Evolutionary conservation across 2,888 invertebrate genomes (phyloP), one percentile per base, ranked within the genome.

Genomic region (Cotesia congregata): DNA sequence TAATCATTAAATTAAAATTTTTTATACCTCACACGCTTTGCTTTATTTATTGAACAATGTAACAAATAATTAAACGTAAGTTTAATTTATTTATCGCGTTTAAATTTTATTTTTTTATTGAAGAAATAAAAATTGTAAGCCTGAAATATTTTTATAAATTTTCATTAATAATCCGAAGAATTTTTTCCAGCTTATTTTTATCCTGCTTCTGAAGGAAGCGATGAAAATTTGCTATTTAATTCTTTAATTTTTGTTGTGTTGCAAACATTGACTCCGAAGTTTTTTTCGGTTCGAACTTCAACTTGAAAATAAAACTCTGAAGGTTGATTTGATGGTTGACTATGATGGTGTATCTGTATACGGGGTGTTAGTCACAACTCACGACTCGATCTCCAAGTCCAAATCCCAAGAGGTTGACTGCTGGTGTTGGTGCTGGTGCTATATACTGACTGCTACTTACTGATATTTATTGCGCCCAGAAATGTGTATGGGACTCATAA

Each of bases 381-480:
- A 41, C 69, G 67, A 70, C 77, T 67, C 74, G 64, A 50, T 61
- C 68, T n/a, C 7, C 41, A 72, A 62, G 70, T 30, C 79, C 72
- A 64, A 62, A 67, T 71, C 60, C 38, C 17, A 67, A 71, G 67
- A 50, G 30, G 68, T 67, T 65, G 67, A 73, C 68, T 15, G 41
- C 70, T 76, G 50, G 64, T 62, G 69, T 50, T 76, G 75, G 74
- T 72, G 50, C 75, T 71, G 62, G 65, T 62, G 67, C 72, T 73
- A 50, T 50, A 50, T 50, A 50, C 50, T 50, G 50, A 70, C 73
- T 80, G 81, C 89, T 89, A 89, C 89, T 89, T 89, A 89, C 89
- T 88, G 88, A 89, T 89, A 89, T 89, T 89, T 89, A 88, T 89
- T 89, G 87, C 89, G 86, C 84, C 88, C 88, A 88, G 88, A 89